phyloP scores from a whole-genome alignment of 2,113 vertebrate genomes.

The Cyanistes caeruleus region DNA sequence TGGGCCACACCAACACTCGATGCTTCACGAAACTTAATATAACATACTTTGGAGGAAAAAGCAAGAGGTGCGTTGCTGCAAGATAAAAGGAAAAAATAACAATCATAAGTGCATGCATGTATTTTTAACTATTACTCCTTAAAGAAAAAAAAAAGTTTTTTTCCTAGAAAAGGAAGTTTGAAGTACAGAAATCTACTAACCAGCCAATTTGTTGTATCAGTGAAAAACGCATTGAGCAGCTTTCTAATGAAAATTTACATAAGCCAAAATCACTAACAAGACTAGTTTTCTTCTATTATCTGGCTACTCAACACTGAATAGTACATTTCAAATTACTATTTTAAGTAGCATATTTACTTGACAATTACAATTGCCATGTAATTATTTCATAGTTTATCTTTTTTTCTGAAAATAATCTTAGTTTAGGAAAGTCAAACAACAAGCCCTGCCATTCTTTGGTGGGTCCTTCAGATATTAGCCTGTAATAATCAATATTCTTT shows the following conservation, averaged over 20 bases:
- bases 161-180: neutral
- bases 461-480: neutral
- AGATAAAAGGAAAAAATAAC: slow-evolving; percentile 41
- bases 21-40: slow-evolving; percentile 25
- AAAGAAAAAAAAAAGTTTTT: accelerated
- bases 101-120: neutral
- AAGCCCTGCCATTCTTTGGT: neutral
- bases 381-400: neutral
- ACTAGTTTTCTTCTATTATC: neutral
- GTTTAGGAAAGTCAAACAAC: neutral
- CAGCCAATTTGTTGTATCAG: neutral
- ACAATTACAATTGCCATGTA: neutral
- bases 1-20: slow-evolving; percentile 9
- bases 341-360: neutral
- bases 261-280: neutral
- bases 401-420: neutral
- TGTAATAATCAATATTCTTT: neutral
- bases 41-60: slow-evolving; percentile 34
- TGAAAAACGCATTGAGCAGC: neutral
- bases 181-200: neutral
- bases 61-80: slow-evolving; percentile 10
- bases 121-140: neutral
- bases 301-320: neutral
- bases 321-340: neutral
- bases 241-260: neutral